A percentile compares a stretch with the other conserved stretches of the same genome.
phyloP scores from a whole-genome alignment of 2,113 vertebrate species.

The Diphyllodes magnificus region DNA sequence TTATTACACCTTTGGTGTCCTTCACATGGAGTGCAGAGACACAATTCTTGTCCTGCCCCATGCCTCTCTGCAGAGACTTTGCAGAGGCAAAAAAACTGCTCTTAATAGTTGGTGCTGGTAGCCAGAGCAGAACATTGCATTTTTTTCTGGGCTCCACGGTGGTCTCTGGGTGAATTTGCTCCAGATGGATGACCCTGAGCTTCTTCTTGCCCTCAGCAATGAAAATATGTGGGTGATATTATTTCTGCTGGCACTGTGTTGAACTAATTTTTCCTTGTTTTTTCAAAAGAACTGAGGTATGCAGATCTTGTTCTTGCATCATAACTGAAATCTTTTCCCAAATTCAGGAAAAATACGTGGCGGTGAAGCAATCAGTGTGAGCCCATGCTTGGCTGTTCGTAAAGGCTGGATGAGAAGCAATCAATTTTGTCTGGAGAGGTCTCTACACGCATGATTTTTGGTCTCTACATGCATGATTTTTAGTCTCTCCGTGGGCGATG shows the following conservation, averaged over 20 bases:
- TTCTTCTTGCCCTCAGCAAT: neutral
- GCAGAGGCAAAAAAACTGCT: neutral
- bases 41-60: neutral
- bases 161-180: neutral
- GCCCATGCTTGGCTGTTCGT: neutral
- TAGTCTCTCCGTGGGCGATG: fast-evolving
- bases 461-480: neutral
- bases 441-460: neutral
- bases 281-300: neutral
- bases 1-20: neutral
- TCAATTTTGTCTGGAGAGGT: neutral
- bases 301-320: neutral
- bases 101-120: neutral
- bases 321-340: neutral
- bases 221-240: neutral
- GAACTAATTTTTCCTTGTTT: neutral
- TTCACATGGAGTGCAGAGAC: neutral
- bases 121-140: neutral
- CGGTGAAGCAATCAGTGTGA: neutral
- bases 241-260: neutral
- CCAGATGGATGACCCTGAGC: neutral
- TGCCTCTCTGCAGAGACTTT: neutral
- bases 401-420: neutral
- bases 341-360: neutral
- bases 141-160: neutral